These are phyloP conservation scores for Catostomus latipinnis DNA, from an alignment of 2,797 vertebrate species.

Conservation along the genomic window DNA sequence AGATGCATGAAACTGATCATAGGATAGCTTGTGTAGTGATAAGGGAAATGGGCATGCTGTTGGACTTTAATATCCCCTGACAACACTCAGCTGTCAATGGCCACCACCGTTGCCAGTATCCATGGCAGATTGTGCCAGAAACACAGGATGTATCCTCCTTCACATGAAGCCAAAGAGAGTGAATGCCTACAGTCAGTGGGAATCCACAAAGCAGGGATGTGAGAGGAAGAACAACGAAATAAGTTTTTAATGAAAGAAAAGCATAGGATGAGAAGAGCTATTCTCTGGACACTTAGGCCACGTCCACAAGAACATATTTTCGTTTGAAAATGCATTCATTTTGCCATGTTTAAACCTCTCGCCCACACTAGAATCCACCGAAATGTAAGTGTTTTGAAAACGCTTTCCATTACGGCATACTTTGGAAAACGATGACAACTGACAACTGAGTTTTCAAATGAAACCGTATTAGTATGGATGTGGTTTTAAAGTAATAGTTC, in stretches of 20 bases:
- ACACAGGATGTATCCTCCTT: constrained; percentile 79
- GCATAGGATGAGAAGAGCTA: constrained; percentile 68
- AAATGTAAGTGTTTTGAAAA: too few relatives aligned
- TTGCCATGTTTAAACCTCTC: too few relatives aligned
- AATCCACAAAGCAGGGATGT: constrained; percentile 61
- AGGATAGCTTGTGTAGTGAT: constrained; percentile 84
- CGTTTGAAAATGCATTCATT: too few relatives aligned
- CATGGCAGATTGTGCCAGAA: constrained; percentile 77
- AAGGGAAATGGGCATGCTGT: constrained; percentile 80
- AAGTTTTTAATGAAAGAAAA: constrained; percentile 69
- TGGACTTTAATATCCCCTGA: constrained; percentile 85
- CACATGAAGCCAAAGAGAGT: constrained; percentile 75
- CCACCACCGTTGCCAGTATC: constrained; percentile 56
- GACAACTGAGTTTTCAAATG: too few relatives aligned
- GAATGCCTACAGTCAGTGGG: constrained; percentile 84
- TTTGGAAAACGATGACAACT: too few relatives aligned
- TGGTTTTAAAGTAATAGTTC: too few relatives aligned
- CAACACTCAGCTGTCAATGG: constrained; percentile 86
- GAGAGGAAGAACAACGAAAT: constrained; percentile 40
- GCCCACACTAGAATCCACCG: too few relatives aligned
- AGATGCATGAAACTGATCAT: constrained; percentile 86
- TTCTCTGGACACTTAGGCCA: constrained; percentile 58
- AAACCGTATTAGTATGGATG: too few relatives aligned
- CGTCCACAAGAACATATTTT: too few relatives aligned
- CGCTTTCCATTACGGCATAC: too few relatives aligned